Evolutionary conservation across 2,888 invertebrate species (phyloP).

Genomic region (Gari tellinella): DNA sequence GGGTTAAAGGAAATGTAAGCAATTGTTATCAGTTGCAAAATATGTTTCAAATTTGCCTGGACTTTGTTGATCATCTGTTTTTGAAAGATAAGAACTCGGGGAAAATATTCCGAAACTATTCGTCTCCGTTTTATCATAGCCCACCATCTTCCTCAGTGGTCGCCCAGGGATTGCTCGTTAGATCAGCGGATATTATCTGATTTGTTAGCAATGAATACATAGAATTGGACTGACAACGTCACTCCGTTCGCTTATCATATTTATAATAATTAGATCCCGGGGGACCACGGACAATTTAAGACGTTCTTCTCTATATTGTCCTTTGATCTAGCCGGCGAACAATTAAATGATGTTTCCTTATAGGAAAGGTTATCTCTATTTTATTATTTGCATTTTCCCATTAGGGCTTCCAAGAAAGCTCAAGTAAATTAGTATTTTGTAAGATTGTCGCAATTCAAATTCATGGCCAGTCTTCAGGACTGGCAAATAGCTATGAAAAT

Average conservation of each 20-base stretch:
- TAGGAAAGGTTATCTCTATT: too few species aligned
- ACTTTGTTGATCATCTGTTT: background rate
- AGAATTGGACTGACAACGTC: constrained; percentile 11
- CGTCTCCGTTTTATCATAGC: background rate
- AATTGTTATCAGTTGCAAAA: too few species aligned
- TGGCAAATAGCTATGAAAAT: too few species aligned
- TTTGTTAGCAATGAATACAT: constrained; percentile 35
- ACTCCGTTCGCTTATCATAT: constrained; percentile 39
- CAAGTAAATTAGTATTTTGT: too few species aligned
- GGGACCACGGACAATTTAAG: constrained; percentile 36
- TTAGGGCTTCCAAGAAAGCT: too few species aligned
- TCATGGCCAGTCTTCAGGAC: too few species aligned
- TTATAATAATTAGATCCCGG: constrained; percentile 47
- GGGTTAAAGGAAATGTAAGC: too few species aligned
- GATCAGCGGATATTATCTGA: constrained; percentile 36
- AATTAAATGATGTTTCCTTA: constrained; percentile 2
- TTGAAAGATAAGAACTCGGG: constrained; percentile 5
- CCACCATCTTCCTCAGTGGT: background rate
- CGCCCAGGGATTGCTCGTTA: constrained; percentile 32
- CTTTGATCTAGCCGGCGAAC: constrained; percentile 30
- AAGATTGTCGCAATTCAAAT: too few species aligned
- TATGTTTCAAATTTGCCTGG: too few species aligned
- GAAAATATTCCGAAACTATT: constrained; percentile 1
- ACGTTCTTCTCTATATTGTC: constrained; percentile 35
- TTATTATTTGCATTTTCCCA: too few species aligned